These are phyloP conservation scores for Reinhardtius hippoglossoides DNA, from an alignment of 2,113 vertebrate species.

Conservation along the genomic window DNA sequence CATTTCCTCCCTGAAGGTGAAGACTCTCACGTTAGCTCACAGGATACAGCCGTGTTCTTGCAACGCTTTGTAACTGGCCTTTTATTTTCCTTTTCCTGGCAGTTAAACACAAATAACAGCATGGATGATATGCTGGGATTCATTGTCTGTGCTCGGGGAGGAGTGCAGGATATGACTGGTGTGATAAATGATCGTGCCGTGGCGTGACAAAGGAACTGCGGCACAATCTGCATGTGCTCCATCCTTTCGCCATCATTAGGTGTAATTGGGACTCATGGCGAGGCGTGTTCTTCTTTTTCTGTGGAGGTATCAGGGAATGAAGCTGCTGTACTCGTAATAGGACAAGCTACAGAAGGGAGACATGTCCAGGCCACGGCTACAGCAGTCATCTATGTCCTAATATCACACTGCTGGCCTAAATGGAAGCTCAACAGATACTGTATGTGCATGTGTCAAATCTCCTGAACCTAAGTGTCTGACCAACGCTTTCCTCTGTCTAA, in stretches of 20 bases:
- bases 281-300: slow-evolving; percentile 62
- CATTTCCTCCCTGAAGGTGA: slow-evolving; percentile 66
- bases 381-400: slow-evolving; percentile 34
- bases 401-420: slow-evolving; percentile 44
- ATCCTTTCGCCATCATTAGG: slow-evolving; percentile 82
- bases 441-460: not conserved
- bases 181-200: slow-evolving; percentile 80
- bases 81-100: slow-evolving; percentile 79
- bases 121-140: slow-evolving; percentile 71
- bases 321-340: slow-evolving; percentile 61
- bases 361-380: slow-evolving; percentile 52
- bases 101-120: slow-evolving; percentile 79
- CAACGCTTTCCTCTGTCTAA: slow-evolving; percentile 50
- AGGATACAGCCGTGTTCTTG: slow-evolving; percentile 70
- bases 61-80: slow-evolving; percentile 64
- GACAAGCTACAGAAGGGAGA: slow-evolving; percentile 56
- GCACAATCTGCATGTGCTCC: slow-evolving; percentile 80
- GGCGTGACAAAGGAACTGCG: slow-evolving; percentile 77
- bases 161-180: slow-evolving; percentile 74
- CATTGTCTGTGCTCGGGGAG: slow-evolving; percentile 72
- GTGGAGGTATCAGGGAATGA: slow-evolving; percentile 50
- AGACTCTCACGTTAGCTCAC: slow-evolving; percentile 55
- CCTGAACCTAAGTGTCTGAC: too few relatives aligned
- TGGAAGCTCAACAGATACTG: slow-evolving; percentile 48
- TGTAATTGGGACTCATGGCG: slow-evolving; percentile 82